Evolutionary conservation across 2,797 vertebrate genomes (phyloP), one percentile per base, ranked within the genome.

Genomic region (Poecile montanus): DNA sequence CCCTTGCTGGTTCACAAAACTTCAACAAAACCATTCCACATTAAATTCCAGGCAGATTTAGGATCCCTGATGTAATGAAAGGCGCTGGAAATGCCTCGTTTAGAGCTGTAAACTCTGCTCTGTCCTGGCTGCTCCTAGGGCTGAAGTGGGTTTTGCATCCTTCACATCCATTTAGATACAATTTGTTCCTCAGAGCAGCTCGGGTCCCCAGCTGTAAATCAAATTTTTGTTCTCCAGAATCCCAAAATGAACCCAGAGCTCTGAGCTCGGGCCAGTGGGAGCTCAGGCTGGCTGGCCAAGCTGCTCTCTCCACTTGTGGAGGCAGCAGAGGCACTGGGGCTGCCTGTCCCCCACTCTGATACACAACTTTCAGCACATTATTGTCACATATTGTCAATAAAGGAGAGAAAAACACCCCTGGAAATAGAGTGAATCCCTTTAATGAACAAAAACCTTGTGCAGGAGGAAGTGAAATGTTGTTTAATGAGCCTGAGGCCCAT

Each of bases 401-500:
- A 68, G 48, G 38, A 56, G 60, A 45, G 81, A 89, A 93, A 40
- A 78, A 7, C 30, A 42, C 40, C 23, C 21, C 68, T 85, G 83
- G 80, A 95, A 92, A 85, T 3, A 42, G 57, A 92, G 65, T 79
- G 90, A 88, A 91, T 93, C 88, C 60, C 48, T 85, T 73, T 75
- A 81, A 86, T 70, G 80, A 94, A 84, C 68, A 93, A 95, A 94
- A 84, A 45, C 51, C 44, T 84, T 73, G 32, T 62, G n/a, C 47
- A 60, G 0, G 12, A 82, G 86, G 82, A 89, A 93, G 68, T 61
- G 54, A 80, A 93, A 91, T 79, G 74, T 76, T 7, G 29, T 91
- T 85, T 87, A 90, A 94, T 93, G 94, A 92, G 78, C 74, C 75
- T 68, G 71, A 91, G 88, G 57, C 57, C 87, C 88, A 73, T 86